Base-by-base conservation (phyloP, 2,797 vertebrate genomes). In the Vespertilio murinus region DNA sequence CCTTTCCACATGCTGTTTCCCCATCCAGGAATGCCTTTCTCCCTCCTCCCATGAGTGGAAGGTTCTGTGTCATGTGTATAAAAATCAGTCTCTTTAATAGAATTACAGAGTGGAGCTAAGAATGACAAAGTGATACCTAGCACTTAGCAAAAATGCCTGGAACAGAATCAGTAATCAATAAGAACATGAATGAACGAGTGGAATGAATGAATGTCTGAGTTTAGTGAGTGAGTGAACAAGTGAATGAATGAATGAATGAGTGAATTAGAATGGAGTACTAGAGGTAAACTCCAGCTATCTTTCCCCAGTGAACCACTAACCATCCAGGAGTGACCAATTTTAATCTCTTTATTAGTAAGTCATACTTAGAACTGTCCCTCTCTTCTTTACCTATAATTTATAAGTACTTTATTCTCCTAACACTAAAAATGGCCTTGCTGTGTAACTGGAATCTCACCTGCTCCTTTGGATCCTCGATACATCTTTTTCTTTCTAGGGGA, bases 311-410 rank as follows among this genome's bases (percentile, higher is more conserved):
- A 77, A 59, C 45, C 33, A 73, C 17, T 61, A 74, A 67, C 30
- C 42, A 79, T 20, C 13, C 28, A 64, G 20, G 16, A 65, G 35
- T 42, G 40, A 47, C 14, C 35, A n/a, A 9, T 56, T 40, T 54
- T 73, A 71, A 77, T 65, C 71, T 94, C 47, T 90, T 73, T 75
- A 45, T 65, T 47, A 54, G 87, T 83, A 84, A 75, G 18, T 47
- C 70, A 25, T 49, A 12, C 28, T 38, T 47, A 11, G 30, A 79
- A 67, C 64, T 6, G 6, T 13, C 18, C 28, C 13, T 45, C 67
- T 64, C 0, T 74, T 90, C 30, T 69, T 87, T 2, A 64, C 49
- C 18, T 82, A 7, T 82, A 65, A 47, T n/a, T 16, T 33, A 81
- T 47, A 81, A 30, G 20, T 67, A 65, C 82, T 52, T 75, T 77